Conservation (phyloP, 2,797 vertebrate genomes). For the Emydoidea blandingii region DNA sequence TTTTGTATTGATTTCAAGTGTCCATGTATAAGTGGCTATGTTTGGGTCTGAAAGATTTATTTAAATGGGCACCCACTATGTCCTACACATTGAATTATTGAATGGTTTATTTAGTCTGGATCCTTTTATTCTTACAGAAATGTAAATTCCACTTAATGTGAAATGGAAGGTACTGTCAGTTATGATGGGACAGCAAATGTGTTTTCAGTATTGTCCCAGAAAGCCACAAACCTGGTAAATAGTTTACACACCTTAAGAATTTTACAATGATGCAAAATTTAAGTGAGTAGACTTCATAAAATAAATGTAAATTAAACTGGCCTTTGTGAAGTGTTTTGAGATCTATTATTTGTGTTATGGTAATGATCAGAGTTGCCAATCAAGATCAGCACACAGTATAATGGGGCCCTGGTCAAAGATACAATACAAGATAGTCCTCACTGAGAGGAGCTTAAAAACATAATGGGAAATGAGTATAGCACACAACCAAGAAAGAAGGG, state of each 20-base stretch:
- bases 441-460: background rate
- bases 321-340: background rate
- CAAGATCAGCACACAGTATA: background rate
- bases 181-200: slow-evolving; percentile 44
- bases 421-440: background rate
- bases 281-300: slow-evolving; percentile 51
- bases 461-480: too few species aligned
- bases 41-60: background rate
- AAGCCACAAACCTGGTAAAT: slow-evolving; percentile 51
- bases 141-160: slow-evolving; percentile 19
- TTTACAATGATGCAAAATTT: slow-evolving; percentile 43
- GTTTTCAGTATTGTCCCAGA: slow-evolving; percentile 49
- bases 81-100: slow-evolving; percentile 38
- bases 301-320: slow-evolving; percentile 30
- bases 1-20: background rate
- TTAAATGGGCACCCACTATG: slow-evolving; percentile 29
- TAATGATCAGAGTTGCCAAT: background rate
- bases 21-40: background rate
- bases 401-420: background rate
- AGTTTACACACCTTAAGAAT: slow-evolving; percentile 58
- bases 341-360: background rate
- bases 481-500: background rate
- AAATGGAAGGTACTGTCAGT: slow-evolving; percentile 51
- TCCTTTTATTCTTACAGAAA: slow-evolving; percentile 51
- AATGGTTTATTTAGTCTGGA: slow-evolving; percentile 40